phyloP scores from a whole-genome alignment of 2,113 vertebrate genomes.

The Anas platyrhynchos region DNA sequence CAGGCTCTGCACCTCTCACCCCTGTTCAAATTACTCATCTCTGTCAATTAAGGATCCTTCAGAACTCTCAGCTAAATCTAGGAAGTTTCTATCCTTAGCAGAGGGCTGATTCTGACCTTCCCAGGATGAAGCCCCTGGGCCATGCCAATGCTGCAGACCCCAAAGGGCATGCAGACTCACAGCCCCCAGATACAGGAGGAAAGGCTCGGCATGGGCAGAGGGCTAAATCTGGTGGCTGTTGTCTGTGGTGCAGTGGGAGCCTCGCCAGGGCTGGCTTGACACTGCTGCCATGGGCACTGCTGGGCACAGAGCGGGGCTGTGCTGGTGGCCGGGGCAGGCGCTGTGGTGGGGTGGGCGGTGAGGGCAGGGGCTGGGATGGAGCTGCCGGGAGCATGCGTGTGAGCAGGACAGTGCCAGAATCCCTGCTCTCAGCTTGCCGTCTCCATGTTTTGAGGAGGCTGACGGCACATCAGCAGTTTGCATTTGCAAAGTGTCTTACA shows the following conservation, averaged over 20 bases:
- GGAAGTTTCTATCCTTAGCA: neutral
- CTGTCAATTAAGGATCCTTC: neutral
- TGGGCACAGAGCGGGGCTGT: accelerated
- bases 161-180: too few species aligned
- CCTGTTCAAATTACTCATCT: neutral
- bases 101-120: neutral
- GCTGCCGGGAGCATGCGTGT: neutral
- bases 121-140: neutral
- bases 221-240: neutral
- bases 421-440: neutral
- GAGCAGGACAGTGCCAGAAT: neutral
- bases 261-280: neutral
- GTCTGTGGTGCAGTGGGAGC: too few species aligned
- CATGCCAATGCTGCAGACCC: neutral
- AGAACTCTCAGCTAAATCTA: neutral
- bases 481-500: neutral
- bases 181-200: neutral
- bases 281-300: neutral
- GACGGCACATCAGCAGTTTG: neutral
- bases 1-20: neutral
- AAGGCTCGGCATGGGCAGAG: too few species aligned
- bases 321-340: neutral
- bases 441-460: neutral
- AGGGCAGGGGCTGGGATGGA: neutral
- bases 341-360: too few species aligned